Evolutionary conservation across 2,888 invertebrate species (phyloP).

Genomic region (Aphrophora alni): DNA sequence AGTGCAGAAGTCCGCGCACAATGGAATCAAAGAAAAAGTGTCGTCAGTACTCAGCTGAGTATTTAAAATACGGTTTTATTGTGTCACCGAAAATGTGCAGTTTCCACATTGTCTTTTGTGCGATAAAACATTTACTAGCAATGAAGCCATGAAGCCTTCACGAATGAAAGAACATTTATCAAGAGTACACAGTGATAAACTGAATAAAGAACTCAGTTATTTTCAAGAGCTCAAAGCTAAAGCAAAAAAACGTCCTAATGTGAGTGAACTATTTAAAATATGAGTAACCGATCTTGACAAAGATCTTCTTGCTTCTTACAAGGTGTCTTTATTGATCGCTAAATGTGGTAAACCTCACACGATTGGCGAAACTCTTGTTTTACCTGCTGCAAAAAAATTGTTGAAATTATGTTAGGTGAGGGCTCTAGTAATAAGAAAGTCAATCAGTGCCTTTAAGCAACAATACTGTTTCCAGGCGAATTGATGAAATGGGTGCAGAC

Average conservation of each 20-base stretch:
- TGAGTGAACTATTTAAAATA: neutral
- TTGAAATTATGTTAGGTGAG: neutral
- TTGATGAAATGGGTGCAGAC: conserved; percentile 11
- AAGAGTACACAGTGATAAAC: neutral
- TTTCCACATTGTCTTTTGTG: neutral
- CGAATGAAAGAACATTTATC: neutral
- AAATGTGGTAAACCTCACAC: neutral
- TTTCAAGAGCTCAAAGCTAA: neutral
- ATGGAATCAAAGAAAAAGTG: too few relatives aligned
- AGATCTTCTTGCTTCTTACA: neutral
- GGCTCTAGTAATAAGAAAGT: neutral
- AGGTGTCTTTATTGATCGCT: neutral
- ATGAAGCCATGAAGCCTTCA: neutral
- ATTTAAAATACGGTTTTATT: too few relatives aligned
- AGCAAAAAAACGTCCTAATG: neutral
- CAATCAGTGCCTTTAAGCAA: neutral
- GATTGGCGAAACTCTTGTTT: neutral
- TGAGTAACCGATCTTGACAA: neutral
- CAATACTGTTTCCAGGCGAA: conserved; percentile 20
- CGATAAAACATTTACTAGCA: neutral
- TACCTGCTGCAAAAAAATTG: neutral
- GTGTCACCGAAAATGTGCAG: neutral
- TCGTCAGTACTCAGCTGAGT: too few relatives aligned
- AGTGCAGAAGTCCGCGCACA: too few relatives aligned
- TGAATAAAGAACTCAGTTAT: neutral